These are phyloP conservation scores for Gymnorhina tibicen DNA, from an alignment of 2,113 vertebrate species.

Conservation along the genomic window DNA sequence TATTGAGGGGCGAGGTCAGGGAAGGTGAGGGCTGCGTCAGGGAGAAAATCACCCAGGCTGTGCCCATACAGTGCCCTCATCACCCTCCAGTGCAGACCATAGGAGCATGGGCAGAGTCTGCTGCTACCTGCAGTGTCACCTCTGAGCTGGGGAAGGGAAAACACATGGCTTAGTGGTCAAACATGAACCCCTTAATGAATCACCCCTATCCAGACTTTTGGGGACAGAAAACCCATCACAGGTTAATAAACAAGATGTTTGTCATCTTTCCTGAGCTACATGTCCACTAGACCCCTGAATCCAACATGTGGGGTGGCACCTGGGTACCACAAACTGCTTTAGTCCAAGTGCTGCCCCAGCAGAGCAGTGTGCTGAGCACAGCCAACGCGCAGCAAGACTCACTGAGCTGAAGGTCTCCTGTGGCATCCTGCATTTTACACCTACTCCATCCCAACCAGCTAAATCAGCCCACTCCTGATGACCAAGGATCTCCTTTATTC, in stretches of 20 bases:
- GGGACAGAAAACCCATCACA: background rate
- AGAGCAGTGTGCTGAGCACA: background rate
- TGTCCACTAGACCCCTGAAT: too few relatives aligned
- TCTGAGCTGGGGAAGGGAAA: background rate
- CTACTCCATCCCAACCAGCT: background rate
- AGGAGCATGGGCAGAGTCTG: background rate
- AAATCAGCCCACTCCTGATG: background rate
- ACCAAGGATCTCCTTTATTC: background rate
- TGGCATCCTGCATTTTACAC: background rate
- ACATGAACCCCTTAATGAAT: background rate
- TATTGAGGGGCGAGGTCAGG: background rate
- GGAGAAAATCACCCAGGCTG: background rate
- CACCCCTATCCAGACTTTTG: fast-evolving
- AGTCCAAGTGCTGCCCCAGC: background rate
- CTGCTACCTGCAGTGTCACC: background rate
- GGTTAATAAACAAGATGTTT: background rate
- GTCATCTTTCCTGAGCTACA: background rate
- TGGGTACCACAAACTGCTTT: background rate
- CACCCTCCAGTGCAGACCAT: background rate
- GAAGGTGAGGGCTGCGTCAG: background rate
- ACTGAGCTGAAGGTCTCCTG: background rate
- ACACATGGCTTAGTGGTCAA: background rate
- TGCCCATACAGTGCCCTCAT: fast-evolving
- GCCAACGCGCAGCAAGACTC: fast-evolving
- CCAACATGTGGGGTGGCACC: background rate